A percentile compares a stretch with the other conserved stretches of the same genome.
Conservation (phyloP, 2,888 invertebrate species). For the Mimumesa dahlbomi region DNA sequence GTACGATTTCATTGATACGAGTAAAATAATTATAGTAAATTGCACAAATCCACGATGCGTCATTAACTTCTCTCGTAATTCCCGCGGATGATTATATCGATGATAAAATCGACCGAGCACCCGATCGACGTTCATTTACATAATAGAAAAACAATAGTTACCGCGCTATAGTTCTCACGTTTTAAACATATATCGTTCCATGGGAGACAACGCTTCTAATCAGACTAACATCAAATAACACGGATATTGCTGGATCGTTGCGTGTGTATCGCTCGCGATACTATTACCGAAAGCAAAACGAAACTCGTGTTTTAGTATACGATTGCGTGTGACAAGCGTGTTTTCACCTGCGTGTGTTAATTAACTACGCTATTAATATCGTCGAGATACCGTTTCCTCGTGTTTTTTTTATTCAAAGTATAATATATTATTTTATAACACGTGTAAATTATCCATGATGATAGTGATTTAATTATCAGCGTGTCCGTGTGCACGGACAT, state of each 20-base stretch:
- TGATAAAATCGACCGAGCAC: slow-evolving; percentile 18
- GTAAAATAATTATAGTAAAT: slow-evolving; percentile 5
- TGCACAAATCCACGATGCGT: background rate
- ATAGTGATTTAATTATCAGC: too few relatives aligned
- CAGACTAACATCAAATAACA: too few relatives aligned
- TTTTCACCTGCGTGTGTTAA: slow-evolving; percentile 19
- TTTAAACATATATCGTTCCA: too few relatives aligned
- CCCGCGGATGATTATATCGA: background rate
- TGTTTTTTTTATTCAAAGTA: too few relatives aligned
- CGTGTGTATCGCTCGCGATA: slow-evolving; percentile 17
- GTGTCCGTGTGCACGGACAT: background rate
- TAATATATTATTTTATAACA: too few relatives aligned
- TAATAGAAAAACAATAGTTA: slow-evolving; percentile 14
- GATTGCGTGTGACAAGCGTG: background rate
- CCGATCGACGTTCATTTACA: background rate
- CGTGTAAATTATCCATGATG: too few relatives aligned
- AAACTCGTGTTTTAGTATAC: background rate
- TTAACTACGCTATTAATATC: slow-evolving; percentile 1
- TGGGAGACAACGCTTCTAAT: too few relatives aligned
- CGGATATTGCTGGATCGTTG: too few relatives aligned
- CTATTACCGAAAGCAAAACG: slow-evolving; percentile 21
- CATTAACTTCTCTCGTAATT: slow-evolving; percentile 1
- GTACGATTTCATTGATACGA: slow-evolving; percentile 25
- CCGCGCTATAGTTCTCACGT: slow-evolving; percentile 30
- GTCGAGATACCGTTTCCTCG: background rate